Evolutionary conservation across 2,888 invertebrate genomes (phyloP), one percentile per base, ranked within the genome.

Genomic region (Nephrotoma guestfalica): DNA sequence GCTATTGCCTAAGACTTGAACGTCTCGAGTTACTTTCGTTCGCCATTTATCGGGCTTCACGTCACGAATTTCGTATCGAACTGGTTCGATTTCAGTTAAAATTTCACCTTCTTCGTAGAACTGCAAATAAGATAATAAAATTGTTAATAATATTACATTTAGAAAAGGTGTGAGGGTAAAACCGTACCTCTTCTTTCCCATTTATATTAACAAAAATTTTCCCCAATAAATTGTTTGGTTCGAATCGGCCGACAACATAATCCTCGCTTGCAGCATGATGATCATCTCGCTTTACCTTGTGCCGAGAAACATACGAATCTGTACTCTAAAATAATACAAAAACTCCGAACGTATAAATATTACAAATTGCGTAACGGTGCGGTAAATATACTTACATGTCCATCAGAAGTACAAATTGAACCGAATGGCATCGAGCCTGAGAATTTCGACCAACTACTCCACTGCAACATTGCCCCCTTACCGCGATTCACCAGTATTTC

Each of bases 401-500:
- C 84, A 84, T 84, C 84, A 41, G 94, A 93, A 0, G 93, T 92
- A 87, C 90, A 90, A 45, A 91, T 90, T 11, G 95, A 94, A 6
- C 96, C 96, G 87, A 93, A 93, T 0, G 95, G 95, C 87, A 94
- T 93, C 11, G 92, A 90, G 1, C 93, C 93, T 88, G 91, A 91
- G 90, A 94, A 96, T 90, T 94, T 95, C 88, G 93, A 93, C 95
- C 96, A 96, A n/a, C 93, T 91, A 83, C 93, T 93, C 97, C 97
- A 97, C 88, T 93, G 93, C 83, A 97, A 92, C 87, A 95, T 93
- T 0, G 95, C 96, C 87, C 96, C 94, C 88, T 94, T 94, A 89
- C 96, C 96, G 88, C 94, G 93, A 90, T 96, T 97, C 90, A 96
- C 94, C 86, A 97, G 92, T 41, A 96, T 93, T 90, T 96, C 96